A percentile compares a stretch with the other conserved stretches of the same genome.
phyloP scores from a whole-genome alignment of 2,888 invertebrate genomes.

The Coelinius sp. region DNA sequence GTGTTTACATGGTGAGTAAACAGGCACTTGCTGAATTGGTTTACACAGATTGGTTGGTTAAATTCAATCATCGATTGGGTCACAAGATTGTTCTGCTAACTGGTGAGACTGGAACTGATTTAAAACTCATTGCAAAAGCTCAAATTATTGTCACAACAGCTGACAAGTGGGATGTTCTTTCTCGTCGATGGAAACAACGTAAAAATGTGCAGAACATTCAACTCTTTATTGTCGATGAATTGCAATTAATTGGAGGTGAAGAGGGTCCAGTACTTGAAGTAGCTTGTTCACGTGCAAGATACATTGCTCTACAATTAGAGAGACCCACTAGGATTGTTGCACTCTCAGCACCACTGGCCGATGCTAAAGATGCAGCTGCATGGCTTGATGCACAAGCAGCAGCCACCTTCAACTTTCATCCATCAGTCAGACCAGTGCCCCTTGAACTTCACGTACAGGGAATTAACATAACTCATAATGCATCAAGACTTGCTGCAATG shows the following conservation, averaged over 20 bases:
- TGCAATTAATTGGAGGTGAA: conserved; percentile 91
- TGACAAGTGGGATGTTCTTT: conserved; percentile 99
- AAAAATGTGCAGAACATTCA: conserved; percentile 98
- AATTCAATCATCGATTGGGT: conserved; percentile 85
- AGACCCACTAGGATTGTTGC: conserved; percentile 93
- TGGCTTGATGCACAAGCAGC: conserved; percentile 97
- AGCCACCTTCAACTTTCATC: conserved; percentile 98
- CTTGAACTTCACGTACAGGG: conserved; percentile 96
- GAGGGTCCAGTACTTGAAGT: conserved; percentile 95
- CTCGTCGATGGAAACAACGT: conserved; percentile 98
- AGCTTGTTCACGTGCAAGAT: conserved; percentile 89
- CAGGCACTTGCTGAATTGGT: conserved; percentile 92
- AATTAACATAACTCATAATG: conserved; percentile 97
- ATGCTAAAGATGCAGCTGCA: conserved; percentile 94
- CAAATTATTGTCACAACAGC: conserved; percentile 98
- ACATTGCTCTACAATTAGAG: conserved; percentile 96
- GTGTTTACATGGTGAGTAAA: conserved; percentile 94
- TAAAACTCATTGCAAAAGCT: conserved; percentile 92
- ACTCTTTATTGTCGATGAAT: conserved; percentile 95
- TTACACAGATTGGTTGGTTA: conserved; percentile 92
- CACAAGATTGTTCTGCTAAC: conserved; percentile 93
- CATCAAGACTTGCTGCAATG: conserved; percentile 96
- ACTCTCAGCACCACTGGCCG: conserved; percentile 92
- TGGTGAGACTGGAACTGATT: conserved; percentile 97
- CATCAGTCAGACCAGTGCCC: conserved; percentile 95